Evolutionary conservation across 2,888 invertebrate species (phyloP).

Genomic region (Euzophera pinguis): DNA sequence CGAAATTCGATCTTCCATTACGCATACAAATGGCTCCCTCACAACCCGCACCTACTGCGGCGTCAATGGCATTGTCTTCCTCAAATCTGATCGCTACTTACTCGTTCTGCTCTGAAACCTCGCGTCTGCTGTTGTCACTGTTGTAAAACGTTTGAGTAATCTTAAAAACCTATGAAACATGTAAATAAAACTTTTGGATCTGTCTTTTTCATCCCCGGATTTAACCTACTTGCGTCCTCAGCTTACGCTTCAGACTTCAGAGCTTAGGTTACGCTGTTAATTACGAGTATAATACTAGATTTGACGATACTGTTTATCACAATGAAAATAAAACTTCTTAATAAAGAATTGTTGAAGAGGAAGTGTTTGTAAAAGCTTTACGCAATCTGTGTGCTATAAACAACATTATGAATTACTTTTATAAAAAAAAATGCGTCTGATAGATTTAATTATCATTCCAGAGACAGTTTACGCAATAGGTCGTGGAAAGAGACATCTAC

Average conservation of each 20-base stretch:
- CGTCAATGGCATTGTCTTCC: conserved; percentile 61
- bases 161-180: too few species aligned
- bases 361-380: too few species aligned
- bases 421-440: conserved; percentile 29
- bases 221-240: too few species aligned
- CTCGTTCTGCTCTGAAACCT: conserved; percentile 35
- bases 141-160: too few species aligned
- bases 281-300: too few species aligned
- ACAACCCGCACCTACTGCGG: conserved; percentile 39
- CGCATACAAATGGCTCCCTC: conserved; percentile 73
- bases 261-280: too few species aligned
- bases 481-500: conserved; percentile 55
- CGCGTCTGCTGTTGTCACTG: conserved; percentile 39
- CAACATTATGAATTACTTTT: neutral
- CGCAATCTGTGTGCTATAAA: neutral
- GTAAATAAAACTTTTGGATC: too few species aligned
- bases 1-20: conserved; percentile 78
- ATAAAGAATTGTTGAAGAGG: too few species aligned
- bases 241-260: too few species aligned
- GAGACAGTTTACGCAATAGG: conserved; percentile 39
- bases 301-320: too few species aligned
- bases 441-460: conserved; percentile 34
- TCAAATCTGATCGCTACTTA: conserved; percentile 50
- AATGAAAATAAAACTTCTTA: too few species aligned
- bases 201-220: too few species aligned